Percentiles rank a stretch among this genome's conserved stretches.
These are phyloP conservation scores for Cyclina sinensis DNA, from an alignment of 1,140 invertebrate species.

Conservation along the genomic window DNA sequence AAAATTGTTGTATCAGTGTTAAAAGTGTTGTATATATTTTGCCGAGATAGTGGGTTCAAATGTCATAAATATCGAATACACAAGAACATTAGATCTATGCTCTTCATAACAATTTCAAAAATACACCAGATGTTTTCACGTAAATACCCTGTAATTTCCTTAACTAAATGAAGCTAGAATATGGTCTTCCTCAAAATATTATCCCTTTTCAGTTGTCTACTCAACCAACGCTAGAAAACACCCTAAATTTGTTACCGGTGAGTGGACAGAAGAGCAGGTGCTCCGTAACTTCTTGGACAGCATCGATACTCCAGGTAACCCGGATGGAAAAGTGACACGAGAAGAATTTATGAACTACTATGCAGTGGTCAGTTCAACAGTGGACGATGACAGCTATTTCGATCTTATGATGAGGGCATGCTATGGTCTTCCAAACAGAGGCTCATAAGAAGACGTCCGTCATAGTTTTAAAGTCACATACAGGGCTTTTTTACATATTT, in stretches of 20 bases:
- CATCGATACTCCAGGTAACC: constrained; percentile 90
- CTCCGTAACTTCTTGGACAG: constrained; percentile 95
- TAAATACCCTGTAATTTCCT: too few species aligned
- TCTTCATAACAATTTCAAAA: too few species aligned
- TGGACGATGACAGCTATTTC: constrained; percentile 97
- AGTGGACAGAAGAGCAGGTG: constrained; percentile 95
- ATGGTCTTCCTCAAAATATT: constrained; percentile 90
- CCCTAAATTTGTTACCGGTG: constrained; percentile 94
- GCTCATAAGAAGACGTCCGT: background rate
- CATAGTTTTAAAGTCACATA: too few species aligned
- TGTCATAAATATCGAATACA: too few species aligned
- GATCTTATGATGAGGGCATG: constrained; percentile 96
- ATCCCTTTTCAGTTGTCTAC: constrained; percentile 80
- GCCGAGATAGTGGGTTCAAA: too few species aligned
- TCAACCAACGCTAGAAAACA: constrained; percentile 92
- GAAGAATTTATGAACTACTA: constrained; percentile 99
- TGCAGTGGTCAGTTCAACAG: constrained; percentile 96
- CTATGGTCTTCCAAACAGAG: constrained; percentile 77
- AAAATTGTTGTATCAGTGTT: too few species aligned
- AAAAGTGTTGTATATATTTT: too few species aligned
- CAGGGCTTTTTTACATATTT: too few species aligned
- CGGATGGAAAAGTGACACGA: constrained; percentile 89
- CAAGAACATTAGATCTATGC: too few species aligned
- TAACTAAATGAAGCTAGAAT: constrained; percentile 95
- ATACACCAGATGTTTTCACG: too few species aligned